Base-by-base conservation (phyloP, 2,888 invertebrate species). In the Polydesmus complanatus region DNA sequence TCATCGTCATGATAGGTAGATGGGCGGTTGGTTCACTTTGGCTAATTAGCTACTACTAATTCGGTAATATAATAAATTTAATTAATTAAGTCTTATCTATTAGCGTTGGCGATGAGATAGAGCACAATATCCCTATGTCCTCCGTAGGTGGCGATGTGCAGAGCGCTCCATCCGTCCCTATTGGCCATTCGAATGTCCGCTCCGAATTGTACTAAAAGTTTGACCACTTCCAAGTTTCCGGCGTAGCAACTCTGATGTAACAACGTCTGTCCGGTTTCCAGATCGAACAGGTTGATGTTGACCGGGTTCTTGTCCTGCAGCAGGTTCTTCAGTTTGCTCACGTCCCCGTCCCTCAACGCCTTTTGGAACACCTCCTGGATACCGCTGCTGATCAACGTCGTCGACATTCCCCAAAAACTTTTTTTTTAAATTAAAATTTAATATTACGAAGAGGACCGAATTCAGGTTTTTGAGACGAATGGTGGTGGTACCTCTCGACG, bases 201-300 rank as follows among this genome's bases (percentile, higher is more conserved):
- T 19, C 75, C 75, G 61, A 72, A 73, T 65, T 70, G 69, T 56
- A 75, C 71, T 60, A 75, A 67, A n/a, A 74, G 65, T 67, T 74
- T 73, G 56, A 75, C 74, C 27, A 74, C 68, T 65, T 74, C 74
- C 52, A 75, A 68, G 64, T 74, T 72, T 1, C 75, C 75, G 52
- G 71, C 70, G 61, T 71, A 66, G 62, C 73, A 73, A 62, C 73
- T 69, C 58, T 71, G 71, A 63, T 74, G 74, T 0, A 75, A 67
- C 0, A 73, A 71, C 8, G 75, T 74, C 66, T 74, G 73, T 2
- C 74, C 74, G n/a, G n/a, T n/a, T 57, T 74, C 73, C 27, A 68
- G 68, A 66, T 74, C 74, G 63, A 70, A 73, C 25, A 70, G 64
- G 66, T 75, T 73, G 25, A 75, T 69, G 66, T 75, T 73, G 18